A percentile compares a stretch with the other conserved stretches of the same genome.
Conservation (phyloP, 1,140 invertebrate genomes). For the Macrotrachela quadricornifera region DNA sequence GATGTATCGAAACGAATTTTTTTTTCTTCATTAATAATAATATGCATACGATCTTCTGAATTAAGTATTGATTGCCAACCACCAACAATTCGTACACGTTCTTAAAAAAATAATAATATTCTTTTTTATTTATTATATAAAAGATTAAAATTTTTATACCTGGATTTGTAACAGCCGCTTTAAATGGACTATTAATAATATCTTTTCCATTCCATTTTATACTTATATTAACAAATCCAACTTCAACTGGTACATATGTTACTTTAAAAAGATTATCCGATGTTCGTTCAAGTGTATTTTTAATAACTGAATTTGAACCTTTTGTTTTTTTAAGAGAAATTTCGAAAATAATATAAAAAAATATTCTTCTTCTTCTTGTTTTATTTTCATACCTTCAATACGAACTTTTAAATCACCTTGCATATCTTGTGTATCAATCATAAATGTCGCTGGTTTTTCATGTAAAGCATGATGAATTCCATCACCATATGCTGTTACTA, state of each 20-base stretch:
- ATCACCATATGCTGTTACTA: constrained; percentile 27
- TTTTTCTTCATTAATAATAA: constrained; percentile 38
- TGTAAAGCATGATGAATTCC: constrained; percentile 22
- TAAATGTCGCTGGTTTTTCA: constrained; percentile 26
- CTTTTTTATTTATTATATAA: constrained; percentile 33
- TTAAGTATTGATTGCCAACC: constrained; percentile 52
- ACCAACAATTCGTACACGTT: constrained; percentile 31
- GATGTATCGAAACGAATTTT: constrained; percentile 39
- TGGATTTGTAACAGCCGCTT: constrained; percentile 46
- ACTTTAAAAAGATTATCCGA: constrained; percentile 39
- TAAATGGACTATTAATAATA: constrained; percentile 43
- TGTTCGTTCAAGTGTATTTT: constrained; percentile 34
- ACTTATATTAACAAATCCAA: constrained; percentile 47
- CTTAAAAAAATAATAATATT: constrained; percentile 40
- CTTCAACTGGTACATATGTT: constrained; percentile 45
- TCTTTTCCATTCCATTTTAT: constrained; percentile 43
- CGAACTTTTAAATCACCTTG: constrained; percentile 23
- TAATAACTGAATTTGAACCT: constrained; percentile 45
- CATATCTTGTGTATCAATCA: constrained; percentile 28
- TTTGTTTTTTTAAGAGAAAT: constrained; percentile 1
- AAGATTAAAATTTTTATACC: constrained; percentile 24
- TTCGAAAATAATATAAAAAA: neutral
- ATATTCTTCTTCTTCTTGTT: neutral
- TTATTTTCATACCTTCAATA: constrained; percentile 19
- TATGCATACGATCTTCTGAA: constrained; percentile 45